phyloP scores from a whole-genome alignment of 2,113 vertebrate species.

The Myrmophylax atrothorax region DNA sequence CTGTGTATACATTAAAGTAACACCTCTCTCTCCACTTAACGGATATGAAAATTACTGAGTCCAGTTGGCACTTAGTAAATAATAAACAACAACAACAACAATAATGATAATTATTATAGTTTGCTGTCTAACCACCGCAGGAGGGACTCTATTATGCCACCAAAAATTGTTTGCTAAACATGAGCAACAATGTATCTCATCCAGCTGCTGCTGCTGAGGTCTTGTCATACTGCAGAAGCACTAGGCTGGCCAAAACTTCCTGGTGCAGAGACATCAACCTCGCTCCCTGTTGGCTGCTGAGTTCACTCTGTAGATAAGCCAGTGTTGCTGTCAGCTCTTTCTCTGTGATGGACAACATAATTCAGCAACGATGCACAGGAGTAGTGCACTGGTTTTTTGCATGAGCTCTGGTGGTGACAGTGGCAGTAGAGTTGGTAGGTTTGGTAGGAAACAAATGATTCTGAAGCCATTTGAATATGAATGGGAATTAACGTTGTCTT shows the following conservation, averaged over 20 bases:
- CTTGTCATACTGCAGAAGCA: slow-evolving; percentile 18
- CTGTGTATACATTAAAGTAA: background rate
- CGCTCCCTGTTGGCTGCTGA: background rate
- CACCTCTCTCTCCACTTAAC: background rate
- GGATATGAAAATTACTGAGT: background rate
- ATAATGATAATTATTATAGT: background rate
- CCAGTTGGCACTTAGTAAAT: background rate
- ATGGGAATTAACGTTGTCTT: background rate
- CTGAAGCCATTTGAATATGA: background rate
- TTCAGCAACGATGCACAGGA: background rate
- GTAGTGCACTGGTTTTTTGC: background rate
- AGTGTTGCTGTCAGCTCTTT: background rate
- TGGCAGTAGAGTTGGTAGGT: background rate
- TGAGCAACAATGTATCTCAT: background rate
- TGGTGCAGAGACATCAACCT: slow-evolving; percentile 51
- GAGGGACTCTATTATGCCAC: slow-evolving; percentile 9
- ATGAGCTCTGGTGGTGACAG: background rate
- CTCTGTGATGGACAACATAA: background rate
- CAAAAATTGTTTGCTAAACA: slow-evolving; percentile 21
- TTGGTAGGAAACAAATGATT: background rate
- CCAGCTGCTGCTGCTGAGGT: slow-evolving; percentile 29
- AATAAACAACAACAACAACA: background rate
- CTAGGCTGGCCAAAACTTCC: background rate
- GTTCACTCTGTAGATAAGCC: background rate
- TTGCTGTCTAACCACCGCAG: background rate